Conservation (phyloP, 2,888 invertebrate species). For the Brachycybe producta region DNA sequence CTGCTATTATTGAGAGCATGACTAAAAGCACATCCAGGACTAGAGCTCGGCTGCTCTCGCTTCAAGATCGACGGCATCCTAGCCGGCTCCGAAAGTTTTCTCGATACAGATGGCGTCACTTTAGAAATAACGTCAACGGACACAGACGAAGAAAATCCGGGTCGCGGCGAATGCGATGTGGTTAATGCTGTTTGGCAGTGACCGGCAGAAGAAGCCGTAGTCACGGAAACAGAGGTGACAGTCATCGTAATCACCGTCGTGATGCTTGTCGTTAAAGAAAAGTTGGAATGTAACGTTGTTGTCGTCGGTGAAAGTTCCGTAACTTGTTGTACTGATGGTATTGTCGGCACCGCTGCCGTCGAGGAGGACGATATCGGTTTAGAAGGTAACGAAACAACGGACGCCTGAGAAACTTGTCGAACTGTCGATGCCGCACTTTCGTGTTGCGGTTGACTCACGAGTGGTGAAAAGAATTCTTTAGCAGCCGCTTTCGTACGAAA, state of each 20-base stretch:
- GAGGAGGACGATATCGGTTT: not conserved
- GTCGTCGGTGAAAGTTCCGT: slow-evolving; percentile 20
- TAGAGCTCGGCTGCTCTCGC: too few relatives aligned
- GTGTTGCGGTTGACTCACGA: slow-evolving; percentile 16
- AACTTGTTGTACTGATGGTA: too few relatives aligned
- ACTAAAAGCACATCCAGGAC: too few relatives aligned
- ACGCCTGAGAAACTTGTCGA: not conserved
- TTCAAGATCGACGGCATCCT: too few relatives aligned
- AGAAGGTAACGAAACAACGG: not conserved
- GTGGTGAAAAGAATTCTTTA: slow-evolving; percentile 25
- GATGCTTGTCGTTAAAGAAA: too few relatives aligned
- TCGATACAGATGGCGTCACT: not conserved
- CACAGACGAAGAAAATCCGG: slow-evolving; percentile 1
- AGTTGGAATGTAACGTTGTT: slow-evolving; percentile 6
- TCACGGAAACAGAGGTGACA: not conserved
- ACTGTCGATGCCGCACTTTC: slow-evolving; percentile 6
- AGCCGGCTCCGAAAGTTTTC: too few relatives aligned
- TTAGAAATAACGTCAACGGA: not conserved
- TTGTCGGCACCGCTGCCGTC: not conserved
- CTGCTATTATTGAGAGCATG: too few relatives aligned
- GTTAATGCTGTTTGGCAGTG: not conserved
- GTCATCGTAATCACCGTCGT: not conserved
- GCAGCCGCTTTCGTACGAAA: slow-evolving; percentile 28
- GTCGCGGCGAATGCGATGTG: not conserved
- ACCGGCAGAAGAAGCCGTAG: too few relatives aligned